phyloP scores from a whole-genome alignment of 2,797 vertebrate genomes.

The Rhinichthys osculus region DNA sequence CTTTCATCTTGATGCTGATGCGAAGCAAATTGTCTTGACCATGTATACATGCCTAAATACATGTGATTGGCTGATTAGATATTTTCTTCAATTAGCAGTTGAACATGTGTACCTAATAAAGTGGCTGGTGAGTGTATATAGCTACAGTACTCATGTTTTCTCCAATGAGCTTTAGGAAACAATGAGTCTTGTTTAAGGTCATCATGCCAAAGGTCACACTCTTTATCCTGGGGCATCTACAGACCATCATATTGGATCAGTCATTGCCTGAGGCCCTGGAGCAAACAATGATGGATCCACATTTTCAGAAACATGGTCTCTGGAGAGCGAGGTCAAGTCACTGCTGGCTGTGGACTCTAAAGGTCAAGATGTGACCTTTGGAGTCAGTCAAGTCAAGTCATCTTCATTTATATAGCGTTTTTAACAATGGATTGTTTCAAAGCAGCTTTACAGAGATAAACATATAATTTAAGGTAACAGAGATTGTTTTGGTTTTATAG shows the following conservation, averaged over 20 bases:
- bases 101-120: no score
- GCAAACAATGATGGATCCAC: constrained; percentile 30
- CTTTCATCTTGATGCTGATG: no score
- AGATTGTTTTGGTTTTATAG: no score
- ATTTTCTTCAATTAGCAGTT: no score
- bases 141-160: constrained; percentile 11
- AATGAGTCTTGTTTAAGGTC: constrained; percentile 29
- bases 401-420: no score
- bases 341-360: constrained; percentile 25
- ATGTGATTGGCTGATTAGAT: no score
- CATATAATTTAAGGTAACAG: no score
- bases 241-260: constrained; percentile 28
- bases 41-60: no score
- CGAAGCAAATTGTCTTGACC: no score
- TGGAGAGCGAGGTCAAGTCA: constrained; percentile 1
- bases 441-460: no score
- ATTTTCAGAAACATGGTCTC: constrained; percentile 6
- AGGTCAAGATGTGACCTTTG: constrained; percentile 33
- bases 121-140: neutral
- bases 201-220: constrained; percentile 35
- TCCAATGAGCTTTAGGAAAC: constrained; percentile 21
- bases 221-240: constrained; percentile 27
- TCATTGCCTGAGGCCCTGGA: constrained; percentile 27
- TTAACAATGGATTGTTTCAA: no score
- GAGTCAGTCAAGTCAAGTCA: neutral